Evolutionary conservation across 1,140 invertebrate species (phyloP).

Genomic region (Magallana ariakensis): DNA sequence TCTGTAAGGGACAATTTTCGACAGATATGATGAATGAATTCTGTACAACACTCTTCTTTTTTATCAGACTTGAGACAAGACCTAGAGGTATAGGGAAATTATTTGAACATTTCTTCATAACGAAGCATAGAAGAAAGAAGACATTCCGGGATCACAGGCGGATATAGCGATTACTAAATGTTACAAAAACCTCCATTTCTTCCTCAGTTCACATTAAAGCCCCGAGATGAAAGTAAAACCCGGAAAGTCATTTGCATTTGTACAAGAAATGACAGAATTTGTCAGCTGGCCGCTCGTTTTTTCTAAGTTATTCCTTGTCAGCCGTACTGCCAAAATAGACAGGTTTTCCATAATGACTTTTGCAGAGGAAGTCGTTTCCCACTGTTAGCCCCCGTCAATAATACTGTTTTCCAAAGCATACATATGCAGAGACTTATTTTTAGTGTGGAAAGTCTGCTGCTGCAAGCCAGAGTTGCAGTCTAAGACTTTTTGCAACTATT

Average conservation of each 20-base stretch:
- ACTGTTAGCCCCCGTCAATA: conserved; percentile 13
- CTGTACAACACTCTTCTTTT: neutral
- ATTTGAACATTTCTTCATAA: conserved; percentile 7
- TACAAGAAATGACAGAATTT: conserved; percentile 37
- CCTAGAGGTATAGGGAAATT: neutral
- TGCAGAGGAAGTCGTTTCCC: conserved; percentile 19
- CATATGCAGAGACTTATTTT: conserved; percentile 21
- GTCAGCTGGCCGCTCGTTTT: conserved; percentile 30
- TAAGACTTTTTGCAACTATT: too few species aligned
- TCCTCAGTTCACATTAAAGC: conserved; percentile 35
- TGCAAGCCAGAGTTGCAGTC: too few species aligned
- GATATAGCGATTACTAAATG: conserved; percentile 29
- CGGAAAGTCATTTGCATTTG: conserved; percentile 30
- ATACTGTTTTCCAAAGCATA: neutral
- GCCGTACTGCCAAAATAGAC: conserved; percentile 21
- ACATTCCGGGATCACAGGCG: neutral
- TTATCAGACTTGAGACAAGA: neutral
- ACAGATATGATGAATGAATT: conserved; percentile 5
- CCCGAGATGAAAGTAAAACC: conserved; percentile 23
- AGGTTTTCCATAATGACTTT: conserved; percentile 27
- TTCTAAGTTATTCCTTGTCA: conserved; percentile 36
- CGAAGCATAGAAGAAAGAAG: conserved; percentile 34
- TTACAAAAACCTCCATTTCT: conserved; percentile 9
- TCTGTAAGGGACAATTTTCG: neutral
- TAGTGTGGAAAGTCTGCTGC: neutral